Percentiles rank a stretch among this genome's conserved stretches.
These are phyloP conservation scores for Spea hammondii DNA, from an alignment of 2,797 vertebrate species.

Conservation along the genomic window DNA sequence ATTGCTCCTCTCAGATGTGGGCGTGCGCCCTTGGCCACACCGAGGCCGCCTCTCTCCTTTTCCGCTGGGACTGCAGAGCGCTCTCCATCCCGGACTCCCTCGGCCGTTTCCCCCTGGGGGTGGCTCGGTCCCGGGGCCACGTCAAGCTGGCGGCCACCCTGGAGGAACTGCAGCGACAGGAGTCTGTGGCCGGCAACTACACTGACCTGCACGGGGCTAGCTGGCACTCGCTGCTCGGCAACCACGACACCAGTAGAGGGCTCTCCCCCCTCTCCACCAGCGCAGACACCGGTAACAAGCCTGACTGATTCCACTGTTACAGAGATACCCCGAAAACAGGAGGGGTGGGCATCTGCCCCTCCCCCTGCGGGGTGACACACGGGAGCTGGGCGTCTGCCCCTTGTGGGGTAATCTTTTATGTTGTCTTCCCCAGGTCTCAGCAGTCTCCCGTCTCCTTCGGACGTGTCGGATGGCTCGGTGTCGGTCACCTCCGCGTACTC, in stretches of 20 bases:
- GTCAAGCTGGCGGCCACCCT: conserved; percentile 76
- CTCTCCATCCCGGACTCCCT: conserved; percentile 83
- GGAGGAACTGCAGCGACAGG: conserved; percentile 77
- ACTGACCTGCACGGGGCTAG: neutral
- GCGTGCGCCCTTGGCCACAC: conserved; percentile 87
- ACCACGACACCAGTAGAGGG: conserved; percentile 30
- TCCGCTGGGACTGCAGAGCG: conserved; percentile 76
- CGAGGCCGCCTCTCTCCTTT: conserved; percentile 78
- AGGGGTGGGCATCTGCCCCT: neutral
- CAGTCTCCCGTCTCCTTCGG: conserved; percentile 77
- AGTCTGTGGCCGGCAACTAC: conserved; percentile 39
- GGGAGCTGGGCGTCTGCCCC: too few relatives aligned
- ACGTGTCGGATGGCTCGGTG: conserved; percentile 71
- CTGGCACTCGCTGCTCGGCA: conserved; percentile 30
- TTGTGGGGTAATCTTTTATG: neutral
- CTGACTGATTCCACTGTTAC: neutral
- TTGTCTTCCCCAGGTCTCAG: conserved; percentile 72
- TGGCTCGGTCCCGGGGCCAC: conserved; percentile 84
- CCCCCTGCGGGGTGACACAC: neutral
- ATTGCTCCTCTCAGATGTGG: conserved; percentile 76
- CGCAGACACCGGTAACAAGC: conserved; percentile 76
- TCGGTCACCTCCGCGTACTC: conserved; percentile 83
- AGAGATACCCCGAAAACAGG: too few relatives aligned
- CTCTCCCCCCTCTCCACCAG: conserved; percentile 77
- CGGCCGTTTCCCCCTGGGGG: conserved; percentile 82